Evolutionary conservation across 2,113 vertebrate genomes (phyloP).

Genomic region (Coptodon bakossiorum): DNA sequence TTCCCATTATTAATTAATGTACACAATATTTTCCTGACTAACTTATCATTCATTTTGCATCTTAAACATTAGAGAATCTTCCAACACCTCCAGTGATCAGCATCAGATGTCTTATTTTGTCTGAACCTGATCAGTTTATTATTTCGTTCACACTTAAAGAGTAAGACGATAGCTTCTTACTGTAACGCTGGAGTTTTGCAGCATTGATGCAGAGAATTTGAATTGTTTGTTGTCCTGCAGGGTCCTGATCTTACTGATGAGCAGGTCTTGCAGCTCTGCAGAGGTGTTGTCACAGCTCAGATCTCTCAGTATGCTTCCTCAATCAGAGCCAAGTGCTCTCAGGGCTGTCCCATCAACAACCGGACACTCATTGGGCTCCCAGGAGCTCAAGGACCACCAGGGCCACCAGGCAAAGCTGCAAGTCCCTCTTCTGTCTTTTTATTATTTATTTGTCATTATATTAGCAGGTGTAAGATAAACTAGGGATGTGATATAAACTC

Average conservation of each 20-base stretch:
- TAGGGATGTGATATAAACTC: neutral
- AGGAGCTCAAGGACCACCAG: conserved; percentile 47
- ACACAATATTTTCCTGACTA: rapidly evolving
- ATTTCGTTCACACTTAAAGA: neutral
- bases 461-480: neutral
- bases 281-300: conserved; percentile 64
- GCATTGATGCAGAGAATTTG: neutral
- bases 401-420: conserved; percentile 60
- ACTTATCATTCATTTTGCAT: neutral
- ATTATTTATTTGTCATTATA: neutral
- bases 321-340: conserved; percentile 66
- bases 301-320: conserved; percentile 71
- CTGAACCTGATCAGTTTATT: neutral
- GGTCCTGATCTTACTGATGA: conserved; percentile 72
- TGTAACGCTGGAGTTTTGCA: neutral
- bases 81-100: neutral
- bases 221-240: conserved; percentile 28
- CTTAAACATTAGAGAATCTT: rapidly evolving
- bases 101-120: neutral
- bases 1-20: neutral
- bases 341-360: conserved; percentile 73
- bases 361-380: conserved; percentile 68
- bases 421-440: neutral
- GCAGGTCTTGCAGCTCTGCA: conserved; percentile 73
- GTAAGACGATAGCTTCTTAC: rapidly evolving